Evolutionary conservation across 2,797 vertebrate genomes (phyloP), one percentile per base, ranked within the genome.

Genomic region (Botia kubotai): DNA sequence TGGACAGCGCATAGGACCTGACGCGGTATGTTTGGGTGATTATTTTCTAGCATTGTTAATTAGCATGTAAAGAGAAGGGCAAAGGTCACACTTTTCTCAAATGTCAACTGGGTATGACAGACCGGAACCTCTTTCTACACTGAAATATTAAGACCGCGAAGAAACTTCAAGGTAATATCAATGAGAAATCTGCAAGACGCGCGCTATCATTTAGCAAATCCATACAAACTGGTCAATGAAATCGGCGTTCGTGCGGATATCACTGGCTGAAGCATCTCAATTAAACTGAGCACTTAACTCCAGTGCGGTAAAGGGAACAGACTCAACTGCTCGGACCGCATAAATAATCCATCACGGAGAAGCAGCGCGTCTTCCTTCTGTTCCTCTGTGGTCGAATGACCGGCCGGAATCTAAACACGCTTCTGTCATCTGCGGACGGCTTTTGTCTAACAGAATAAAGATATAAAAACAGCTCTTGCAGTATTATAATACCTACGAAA

Each of bases 1-100:
- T 0, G 73, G 87, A 88, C 81, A 89, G 86, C 75, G 16, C 62
- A 0, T 8, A 1, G 2, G 23, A 2, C 13, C 3, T 52, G 16
- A 2, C 11, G 8, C 8, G 21, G 55, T 17, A 50, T 12, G 14
- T 12, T 50, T 50, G 7, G 53, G 48, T 57, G 3, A 4, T 11
- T 8, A 6, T 10, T 39, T 26, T 3, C 17, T 8, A 14, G n/a
- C 23, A 77, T 58, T 16, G 26, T 14, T 48, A 16, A 58, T 26
- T 57, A 43, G 10, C 39, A 58, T 48, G 53, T 58, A 55, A 58
- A n/a, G 19, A 10, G 1, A 14, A 5, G 21, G 1, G 2, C 5
- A 68, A 43, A 57, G 33, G 39, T 8, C 55, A 53, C 16, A 60
- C 23, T 29, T 4, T 69, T 70, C 21, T 58, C 1, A 58, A 79